These are phyloP conservation scores for Polietes domitor DNA, from an alignment of 2,888 invertebrate species.

Conservation along the genomic window DNA sequence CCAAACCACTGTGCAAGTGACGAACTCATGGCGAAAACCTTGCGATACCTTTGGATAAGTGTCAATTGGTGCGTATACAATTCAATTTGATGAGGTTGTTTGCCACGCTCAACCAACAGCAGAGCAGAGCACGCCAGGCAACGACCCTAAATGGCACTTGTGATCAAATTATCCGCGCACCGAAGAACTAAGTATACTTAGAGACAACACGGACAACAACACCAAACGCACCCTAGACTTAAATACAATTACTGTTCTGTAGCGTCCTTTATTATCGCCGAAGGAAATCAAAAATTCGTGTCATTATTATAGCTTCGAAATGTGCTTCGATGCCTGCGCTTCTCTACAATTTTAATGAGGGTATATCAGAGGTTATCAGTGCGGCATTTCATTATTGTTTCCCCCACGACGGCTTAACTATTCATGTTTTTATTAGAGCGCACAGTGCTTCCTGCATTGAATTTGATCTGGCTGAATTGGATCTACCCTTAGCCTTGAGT, in stretches of 20 bases:
- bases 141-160: constrained; percentile 46
- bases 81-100: constrained; percentile 62
- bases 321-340: constrained; percentile 19
- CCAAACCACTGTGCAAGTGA: not conserved
- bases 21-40: not conserved
- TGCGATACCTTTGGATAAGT: constrained; percentile 47
- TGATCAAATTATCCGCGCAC: constrained; percentile 24
- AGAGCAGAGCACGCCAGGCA: not conserved
- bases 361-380: not conserved
- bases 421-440: too few species aligned
- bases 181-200: not conserved
- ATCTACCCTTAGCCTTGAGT: too few species aligned
- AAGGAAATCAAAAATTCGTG: constrained; percentile 52
- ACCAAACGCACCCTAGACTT: not conserved
- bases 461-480: too few species aligned
- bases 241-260: not conserved
- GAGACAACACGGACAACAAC: not conserved
- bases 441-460: too few species aligned
- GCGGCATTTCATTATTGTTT: too few species aligned
- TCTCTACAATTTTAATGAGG: not conserved
- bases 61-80: constrained; percentile 62
- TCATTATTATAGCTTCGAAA: constrained; percentile 26
- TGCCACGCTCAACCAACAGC: constrained; percentile 17
- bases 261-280: constrained; percentile 34
- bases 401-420: too few species aligned